phyloP scores from a whole-genome alignment of 2,888 invertebrate genomes.

The Pogonocherus hispidulus region DNA sequence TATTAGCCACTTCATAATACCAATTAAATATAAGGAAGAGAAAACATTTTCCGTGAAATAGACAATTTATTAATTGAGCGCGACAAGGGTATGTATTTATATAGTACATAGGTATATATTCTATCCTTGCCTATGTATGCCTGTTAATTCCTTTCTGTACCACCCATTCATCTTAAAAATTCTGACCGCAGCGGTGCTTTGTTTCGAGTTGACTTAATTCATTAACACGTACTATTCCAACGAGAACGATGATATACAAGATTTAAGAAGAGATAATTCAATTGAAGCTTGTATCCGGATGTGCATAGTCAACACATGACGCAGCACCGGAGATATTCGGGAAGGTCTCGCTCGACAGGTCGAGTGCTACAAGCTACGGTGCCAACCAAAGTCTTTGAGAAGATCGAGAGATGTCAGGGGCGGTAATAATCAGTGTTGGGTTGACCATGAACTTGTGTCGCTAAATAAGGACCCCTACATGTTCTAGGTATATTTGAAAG shows the following conservation, averaged over 20 bases:
- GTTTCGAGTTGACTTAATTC: conserved; percentile 43
- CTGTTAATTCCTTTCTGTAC: background rate
- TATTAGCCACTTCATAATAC: too few relatives aligned
- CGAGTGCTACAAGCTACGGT: conserved; percentile 12
- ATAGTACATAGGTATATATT: too few relatives aligned
- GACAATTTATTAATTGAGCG: too few relatives aligned
- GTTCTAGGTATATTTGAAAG: too few relatives aligned
- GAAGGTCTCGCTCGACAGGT: conserved; percentile 34
- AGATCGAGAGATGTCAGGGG: conserved; percentile 2
- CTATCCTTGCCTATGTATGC: background rate
- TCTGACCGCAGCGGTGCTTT: conserved; percentile 4
- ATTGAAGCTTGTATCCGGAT: conserved; percentile 50
- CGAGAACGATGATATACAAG: conserved; percentile 41
- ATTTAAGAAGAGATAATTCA: conserved; percentile 43
- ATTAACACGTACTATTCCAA: conserved; percentile 37
- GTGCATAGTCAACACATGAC: conserved; percentile 52
- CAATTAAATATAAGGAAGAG: too few relatives aligned
- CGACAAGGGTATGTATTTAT: too few relatives aligned
- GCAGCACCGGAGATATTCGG: conserved; percentile 42
- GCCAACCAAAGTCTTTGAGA: background rate
- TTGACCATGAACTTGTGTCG: too few relatives aligned
- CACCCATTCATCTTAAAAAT: conserved; percentile 12
- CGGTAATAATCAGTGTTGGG: background rate
- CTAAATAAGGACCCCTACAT: too few relatives aligned
- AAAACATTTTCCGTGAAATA: too few relatives aligned